Conservation (phyloP, 2,113 vertebrate species). For the Saguinus midas region DNA sequence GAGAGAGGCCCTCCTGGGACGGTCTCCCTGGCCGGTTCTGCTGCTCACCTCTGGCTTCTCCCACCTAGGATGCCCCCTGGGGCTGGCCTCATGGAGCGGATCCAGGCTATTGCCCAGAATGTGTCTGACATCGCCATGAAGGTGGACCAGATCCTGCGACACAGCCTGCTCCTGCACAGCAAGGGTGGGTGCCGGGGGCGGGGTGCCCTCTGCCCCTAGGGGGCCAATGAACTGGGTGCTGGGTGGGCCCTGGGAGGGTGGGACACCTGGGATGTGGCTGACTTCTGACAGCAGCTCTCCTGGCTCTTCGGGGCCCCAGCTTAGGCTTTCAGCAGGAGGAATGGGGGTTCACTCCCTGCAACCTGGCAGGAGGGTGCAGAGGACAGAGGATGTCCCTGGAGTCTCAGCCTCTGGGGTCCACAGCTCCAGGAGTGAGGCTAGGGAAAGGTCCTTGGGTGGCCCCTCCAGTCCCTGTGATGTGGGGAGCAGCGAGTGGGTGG, state of each 20-base stretch:
- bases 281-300: not conserved
- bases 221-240: not conserved
- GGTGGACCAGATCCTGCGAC: constrained; percentile 96
- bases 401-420: not conserved
- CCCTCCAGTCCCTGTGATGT: not conserved
- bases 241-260: not conserved
- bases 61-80: constrained; percentile 87
- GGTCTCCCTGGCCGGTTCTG: fast-evolving
- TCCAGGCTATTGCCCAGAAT: constrained; percentile 98
- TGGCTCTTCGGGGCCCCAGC: not conserved
- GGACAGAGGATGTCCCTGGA: not conserved
- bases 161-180: constrained; percentile 87
- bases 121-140: constrained; percentile 94
- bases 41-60: not conserved
- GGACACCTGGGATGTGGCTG: not conserved
- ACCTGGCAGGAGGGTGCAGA: not conserved
- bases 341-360: not conserved
- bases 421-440: not conserved
- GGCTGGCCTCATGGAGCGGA: constrained; percentile 91
- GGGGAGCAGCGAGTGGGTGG: not conserved
- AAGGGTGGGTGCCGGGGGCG: constrained; percentile 82
- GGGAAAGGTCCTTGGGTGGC: not conserved
- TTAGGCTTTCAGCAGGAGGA: not conserved
- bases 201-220: fast-evolving
- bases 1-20: fast-evolving